Evolutionary conservation across 2,888 invertebrate genomes (phyloP), one percentile per base, ranked within the genome.

Genomic region (Heterodera filipjevi): DNA sequence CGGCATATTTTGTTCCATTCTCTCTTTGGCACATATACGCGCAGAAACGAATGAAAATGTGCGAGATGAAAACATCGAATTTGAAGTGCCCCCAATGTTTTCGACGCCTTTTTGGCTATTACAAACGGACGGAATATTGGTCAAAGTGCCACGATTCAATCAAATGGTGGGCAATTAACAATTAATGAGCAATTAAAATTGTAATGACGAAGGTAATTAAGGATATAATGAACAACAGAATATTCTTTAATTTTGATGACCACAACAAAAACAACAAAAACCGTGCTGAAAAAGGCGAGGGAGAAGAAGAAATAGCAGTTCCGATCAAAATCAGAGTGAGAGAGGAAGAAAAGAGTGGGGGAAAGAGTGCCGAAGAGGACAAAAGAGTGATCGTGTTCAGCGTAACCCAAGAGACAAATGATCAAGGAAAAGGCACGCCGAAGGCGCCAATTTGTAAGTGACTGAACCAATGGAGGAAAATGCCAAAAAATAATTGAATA

Each of bases 11-110:
- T 80, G 33, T 49, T 80, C n/a, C 39, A n/a, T 72, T 10, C 30
- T 80, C 27, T 14, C 44, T 8, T 35, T 76, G 30, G 22, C 39
- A 19, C 35, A 81, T 59, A 46, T 80, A 22, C 76, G 72, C 44
- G 81, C 78, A 6, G 80, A 80, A 39, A 81, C 81, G 3, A 80
- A 80, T 66, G 16, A 77, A 49, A 66, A 80, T 78, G 27, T 81
- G 71, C 78, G 19, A 14, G 66, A 66, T 35, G n/a, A 35, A 19
- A 32, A 59, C 32, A 71, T 80, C 16, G n/a, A 44, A 39, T 80
- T 53, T 68, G 44, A 77, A 77, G 66, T 77, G 10, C 32, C 59
- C 32, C 59, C 64, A 16, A 2, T 39, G 12, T 12, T 30, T 32
- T 5, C 39, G 72, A 32, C 64, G 59, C 78, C 78, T n/a, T 78